A percentile compares a stretch with the other conserved stretches of the same genome.
Evolutionary conservation across 1,140 invertebrate genomes (phyloP).

Genomic region (Sinella curviseta): DNA sequence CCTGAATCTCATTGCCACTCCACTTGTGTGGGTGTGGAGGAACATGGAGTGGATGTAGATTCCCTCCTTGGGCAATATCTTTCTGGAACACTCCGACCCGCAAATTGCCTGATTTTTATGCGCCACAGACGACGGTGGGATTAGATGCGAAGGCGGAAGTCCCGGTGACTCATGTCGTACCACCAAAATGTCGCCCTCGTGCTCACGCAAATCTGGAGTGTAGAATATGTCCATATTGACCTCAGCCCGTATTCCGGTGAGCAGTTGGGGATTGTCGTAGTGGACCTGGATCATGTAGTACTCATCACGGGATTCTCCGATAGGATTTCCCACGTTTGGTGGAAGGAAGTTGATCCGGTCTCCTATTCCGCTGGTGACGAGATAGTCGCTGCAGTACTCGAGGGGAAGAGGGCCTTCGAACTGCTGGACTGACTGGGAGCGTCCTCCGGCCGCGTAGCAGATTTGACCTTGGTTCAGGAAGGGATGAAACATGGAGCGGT

Average conservation of each 20-base stretch:
- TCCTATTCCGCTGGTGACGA: background rate
- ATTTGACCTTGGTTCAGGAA: background rate
- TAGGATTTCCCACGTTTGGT: background rate
- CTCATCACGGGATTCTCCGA: background rate
- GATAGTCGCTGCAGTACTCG: background rate
- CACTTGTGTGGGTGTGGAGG: background rate
- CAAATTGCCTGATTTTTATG: background rate
- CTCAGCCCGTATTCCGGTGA: background rate
- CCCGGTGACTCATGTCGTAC: no score
- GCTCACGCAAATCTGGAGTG: background rate
- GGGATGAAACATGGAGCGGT: no score
- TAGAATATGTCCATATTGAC: background rate
- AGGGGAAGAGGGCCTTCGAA: background rate
- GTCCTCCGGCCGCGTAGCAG: background rate
- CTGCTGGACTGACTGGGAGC: background rate
- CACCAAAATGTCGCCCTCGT: background rate
- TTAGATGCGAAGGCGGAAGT: no score
- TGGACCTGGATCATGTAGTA: background rate
- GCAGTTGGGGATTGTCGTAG: background rate
- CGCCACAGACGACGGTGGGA: background rate
- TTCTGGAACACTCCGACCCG: background rate
- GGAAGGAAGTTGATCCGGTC: background rate
- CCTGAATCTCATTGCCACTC: background rate
- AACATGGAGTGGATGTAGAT: background rate
- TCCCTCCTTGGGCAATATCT: background rate